Base-by-base conservation (phyloP, 1,140 invertebrate species). In the Euwallacea similis region DNA sequence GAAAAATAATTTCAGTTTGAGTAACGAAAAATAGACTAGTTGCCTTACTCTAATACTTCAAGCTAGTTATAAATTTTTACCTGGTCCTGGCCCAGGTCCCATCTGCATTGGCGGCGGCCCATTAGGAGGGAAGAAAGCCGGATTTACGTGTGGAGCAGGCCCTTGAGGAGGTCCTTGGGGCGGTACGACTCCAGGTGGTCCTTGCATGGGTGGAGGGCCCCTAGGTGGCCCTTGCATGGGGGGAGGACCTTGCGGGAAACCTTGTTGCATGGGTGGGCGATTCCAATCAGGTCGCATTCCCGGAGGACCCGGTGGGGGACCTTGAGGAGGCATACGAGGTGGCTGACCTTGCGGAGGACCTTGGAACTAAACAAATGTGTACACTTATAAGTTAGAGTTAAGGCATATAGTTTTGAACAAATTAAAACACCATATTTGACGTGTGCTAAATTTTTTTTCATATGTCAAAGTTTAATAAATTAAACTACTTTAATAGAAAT, bases 131-230 rank as follows among this genome's bases (percentile, higher is more conserved):
- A 98, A 98, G 87, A 98, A 98, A 56, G 95, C 95, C 46, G 95
- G 96, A 85, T 98, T 98, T 58, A 98, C 95, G 81, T 98, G 95
- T 16, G 95, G 95, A 44, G 94, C 94, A 43, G 90, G 88, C 15
- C 89, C 90, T 78, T 86, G 86, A 61, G 85, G 85, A 42, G 85
- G 86, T 65, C 85, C 88, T 72, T 88, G 88, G 46, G 88, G 88
- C n/a, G 87, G 83, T 16, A 59, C 59, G 4, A 87, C 87, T 69
- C 85, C 82, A 15, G 86, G 84, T 73, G 86, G 84, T 4, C 83
- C 84, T 66, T 81, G 82, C 76, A 83, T 84, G 11, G 83, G 84
- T 3, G 83, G 83, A 46, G 83, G 76, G 76, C 77, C 85, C 80
- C 79, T 82, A 75, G 75, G 85, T 9, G 69, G 69, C 56, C 89